Percentiles rank a stretch among this genome's conserved stretches.
Conservation (phyloP, 2,113 vertebrate genomes). For the Hippocampus comes region DNA sequence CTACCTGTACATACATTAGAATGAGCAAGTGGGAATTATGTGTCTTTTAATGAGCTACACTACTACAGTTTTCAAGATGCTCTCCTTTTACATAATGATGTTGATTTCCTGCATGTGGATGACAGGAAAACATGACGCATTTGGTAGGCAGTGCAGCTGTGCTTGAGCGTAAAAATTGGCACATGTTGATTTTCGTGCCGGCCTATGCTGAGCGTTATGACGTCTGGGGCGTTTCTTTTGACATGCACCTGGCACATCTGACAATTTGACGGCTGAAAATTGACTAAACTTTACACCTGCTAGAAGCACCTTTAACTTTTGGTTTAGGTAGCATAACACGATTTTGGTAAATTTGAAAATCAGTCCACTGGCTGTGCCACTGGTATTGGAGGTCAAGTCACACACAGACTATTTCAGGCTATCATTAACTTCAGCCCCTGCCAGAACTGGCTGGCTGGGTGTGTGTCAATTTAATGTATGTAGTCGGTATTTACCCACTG, state of each 20-base stretch:
- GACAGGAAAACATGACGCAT: slow-evolving; percentile 9
- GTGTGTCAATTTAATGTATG: slow-evolving; percentile 54
- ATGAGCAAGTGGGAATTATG: slow-evolving; percentile 58
- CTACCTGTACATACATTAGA: slow-evolving; percentile 41
- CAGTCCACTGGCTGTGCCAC: no score
- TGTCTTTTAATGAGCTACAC: slow-evolving; percentile 42
- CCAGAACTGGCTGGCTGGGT: slow-evolving; percentile 29
- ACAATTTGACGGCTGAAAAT: no score
- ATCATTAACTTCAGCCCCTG: slow-evolving; percentile 39
- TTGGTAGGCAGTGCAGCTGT: background rate
- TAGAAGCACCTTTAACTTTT: no score
- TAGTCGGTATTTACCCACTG: slow-evolving; percentile 56
- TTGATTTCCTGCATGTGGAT: slow-evolving; percentile 10
- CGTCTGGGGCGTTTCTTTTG: no score
- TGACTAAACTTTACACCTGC: no score
- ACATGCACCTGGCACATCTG: no score
- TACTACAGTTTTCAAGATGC: slow-evolving; percentile 51
- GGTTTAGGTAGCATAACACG: no score
- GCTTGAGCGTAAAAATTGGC: no score
- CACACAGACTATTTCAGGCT: slow-evolving; percentile 11
- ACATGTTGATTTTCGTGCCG: no score
- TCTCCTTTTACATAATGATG: slow-evolving; percentile 20
- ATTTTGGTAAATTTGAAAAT: no score
- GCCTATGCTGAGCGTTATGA: no score
- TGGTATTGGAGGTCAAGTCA: no score